Conservation (phyloP, 2,888 invertebrate genomes). For the Mellilla xanthometata region DNA sequence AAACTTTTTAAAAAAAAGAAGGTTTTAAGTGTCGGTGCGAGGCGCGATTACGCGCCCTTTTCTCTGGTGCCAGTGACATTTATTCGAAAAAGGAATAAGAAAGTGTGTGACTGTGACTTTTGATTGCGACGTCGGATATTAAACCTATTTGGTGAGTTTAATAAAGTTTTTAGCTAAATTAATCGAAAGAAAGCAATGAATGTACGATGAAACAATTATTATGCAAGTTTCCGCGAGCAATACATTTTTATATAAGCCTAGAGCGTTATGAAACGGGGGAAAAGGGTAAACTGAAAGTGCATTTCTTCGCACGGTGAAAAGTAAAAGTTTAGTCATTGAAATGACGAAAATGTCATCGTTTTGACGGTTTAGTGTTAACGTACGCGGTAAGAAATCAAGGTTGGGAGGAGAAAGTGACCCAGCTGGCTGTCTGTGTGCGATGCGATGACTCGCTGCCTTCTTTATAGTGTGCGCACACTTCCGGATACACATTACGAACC, state of each 20-base stretch:
- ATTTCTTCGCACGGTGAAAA: slow-evolving; percentile 52
- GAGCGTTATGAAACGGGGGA: slow-evolving; percentile 43
- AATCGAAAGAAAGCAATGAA: slow-evolving; percentile 20
- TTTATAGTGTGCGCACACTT: slow-evolving; percentile 37
- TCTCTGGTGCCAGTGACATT: slow-evolving; percentile 56
- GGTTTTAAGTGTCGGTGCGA: slow-evolving; percentile 21
- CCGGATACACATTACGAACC: slow-evolving; percentile 18
- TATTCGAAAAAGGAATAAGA: slow-evolving; percentile 22
- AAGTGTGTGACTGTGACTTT: slow-evolving; percentile 34
- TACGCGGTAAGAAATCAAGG: slow-evolving; percentile 76
- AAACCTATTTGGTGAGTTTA: slow-evolving; percentile 37
- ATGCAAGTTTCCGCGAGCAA: slow-evolving; percentile 34
- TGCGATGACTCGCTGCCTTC: slow-evolving; percentile 44
- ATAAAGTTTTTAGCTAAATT: slow-evolving; percentile 11
- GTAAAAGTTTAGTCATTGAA: slow-evolving; percentile 66
- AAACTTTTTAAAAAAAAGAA: slow-evolving; percentile 21
- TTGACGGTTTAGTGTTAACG: slow-evolving; percentile 59
- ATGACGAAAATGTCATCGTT: slow-evolving; percentile 66
- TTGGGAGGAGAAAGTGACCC: slow-evolving; percentile 77
- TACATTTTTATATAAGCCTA: slow-evolving; percentile 39
- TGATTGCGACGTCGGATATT: slow-evolving; percentile 41
- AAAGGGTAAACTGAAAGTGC: slow-evolving; percentile 36
- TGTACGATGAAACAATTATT: slow-evolving; percentile 10
- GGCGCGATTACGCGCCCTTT: slow-evolving; percentile 22
- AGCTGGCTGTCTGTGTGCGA: slow-evolving; percentile 51